Conservation (phyloP, 2,113 vertebrate species). For the Ctenomys sociabilis region DNA sequence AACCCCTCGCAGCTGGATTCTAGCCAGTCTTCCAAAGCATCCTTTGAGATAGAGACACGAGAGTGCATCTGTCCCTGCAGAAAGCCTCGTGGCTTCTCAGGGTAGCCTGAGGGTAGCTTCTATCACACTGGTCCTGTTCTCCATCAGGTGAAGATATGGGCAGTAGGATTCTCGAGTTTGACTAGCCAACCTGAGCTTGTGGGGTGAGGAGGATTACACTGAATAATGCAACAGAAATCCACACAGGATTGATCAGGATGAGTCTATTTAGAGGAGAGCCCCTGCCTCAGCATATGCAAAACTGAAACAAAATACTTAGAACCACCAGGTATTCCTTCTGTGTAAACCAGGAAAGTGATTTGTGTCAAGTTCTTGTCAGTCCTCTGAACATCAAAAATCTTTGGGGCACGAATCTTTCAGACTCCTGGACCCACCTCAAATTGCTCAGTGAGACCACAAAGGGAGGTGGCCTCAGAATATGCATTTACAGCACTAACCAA, state of each 20-base stretch:
- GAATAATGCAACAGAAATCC: not conserved
- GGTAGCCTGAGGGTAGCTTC: not conserved
- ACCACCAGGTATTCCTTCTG: not conserved
- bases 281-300: not conserved
- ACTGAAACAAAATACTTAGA: not conserved
- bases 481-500: not conserved
- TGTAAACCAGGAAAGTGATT: not conserved
- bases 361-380: not conserved
- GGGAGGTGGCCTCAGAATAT: not conserved
- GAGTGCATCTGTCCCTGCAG: accelerated
- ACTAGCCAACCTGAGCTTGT: not conserved
- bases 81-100: not conserved
- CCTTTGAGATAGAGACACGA: not conserved
- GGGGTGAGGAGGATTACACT: not conserved
- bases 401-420: not conserved
- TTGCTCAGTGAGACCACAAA: not conserved
- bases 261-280: not conserved
- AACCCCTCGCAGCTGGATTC: not conserved
- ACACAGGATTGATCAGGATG: not conserved
- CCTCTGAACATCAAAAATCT: not conserved
- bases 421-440: not conserved
- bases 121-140: not conserved
- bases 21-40: not conserved
- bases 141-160: not conserved
- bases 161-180: not conserved